Conservation (phyloP, 2,888 invertebrate genomes). For the Baronia brevicornis region DNA sequence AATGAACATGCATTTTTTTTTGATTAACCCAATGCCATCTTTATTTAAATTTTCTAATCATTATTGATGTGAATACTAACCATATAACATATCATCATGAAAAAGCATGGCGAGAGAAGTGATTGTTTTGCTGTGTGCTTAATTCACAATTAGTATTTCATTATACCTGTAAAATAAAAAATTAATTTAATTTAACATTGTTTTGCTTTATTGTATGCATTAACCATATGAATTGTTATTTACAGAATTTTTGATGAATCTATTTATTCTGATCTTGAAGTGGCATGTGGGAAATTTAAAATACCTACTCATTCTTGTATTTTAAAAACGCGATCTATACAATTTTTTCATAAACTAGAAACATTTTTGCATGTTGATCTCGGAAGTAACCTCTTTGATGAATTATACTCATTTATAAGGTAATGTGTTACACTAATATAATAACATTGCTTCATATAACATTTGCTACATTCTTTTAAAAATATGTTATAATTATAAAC, state of each 20-base stretch:
- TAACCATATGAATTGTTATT: slow-evolving; percentile 31
- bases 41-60: too few relatives aligned
- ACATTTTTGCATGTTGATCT: slow-evolving; percentile 69
- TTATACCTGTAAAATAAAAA: slow-evolving; percentile 2
- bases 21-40: slow-evolving; percentile 6
- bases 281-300: slow-evolving; percentile 74
- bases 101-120: too few relatives aligned
- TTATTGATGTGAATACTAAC: too few relatives aligned
- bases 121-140: too few relatives aligned
- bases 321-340: slow-evolving; percentile 73
- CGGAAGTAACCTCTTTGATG: slow-evolving; percentile 67
- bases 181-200: not conserved
- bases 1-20: not conserved
- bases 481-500: slow-evolving; percentile 11
- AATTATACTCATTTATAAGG: slow-evolving; percentile 72
- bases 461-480: slow-evolving; percentile 3
- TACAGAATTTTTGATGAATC: slow-evolving; percentile 78
- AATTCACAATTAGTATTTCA: too few relatives aligned
- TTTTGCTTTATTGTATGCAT: not conserved
- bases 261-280: slow-evolving; percentile 76
- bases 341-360: slow-evolving; percentile 74
- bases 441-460: slow-evolving; percentile 6
- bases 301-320: slow-evolving; percentile 77
- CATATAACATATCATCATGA: too few relatives aligned
- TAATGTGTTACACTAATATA: slow-evolving; percentile 25